Base-by-base conservation (phyloP, 1,140 invertebrate genomes). In the Drosophila willistoni region DNA sequence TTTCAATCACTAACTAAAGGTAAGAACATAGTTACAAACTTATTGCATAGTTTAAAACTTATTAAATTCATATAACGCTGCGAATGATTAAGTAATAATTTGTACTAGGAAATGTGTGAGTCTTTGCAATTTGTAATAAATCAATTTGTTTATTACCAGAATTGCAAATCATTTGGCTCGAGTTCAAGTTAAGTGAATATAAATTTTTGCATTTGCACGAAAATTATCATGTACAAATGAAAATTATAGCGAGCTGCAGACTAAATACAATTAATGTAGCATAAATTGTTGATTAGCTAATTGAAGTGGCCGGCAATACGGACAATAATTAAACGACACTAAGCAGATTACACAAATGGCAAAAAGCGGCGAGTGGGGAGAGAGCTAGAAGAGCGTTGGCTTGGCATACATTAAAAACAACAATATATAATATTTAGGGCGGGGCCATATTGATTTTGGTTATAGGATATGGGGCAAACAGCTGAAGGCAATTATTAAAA, bases 241-340 rank as follows among this genome's bases (percentile, higher is more conserved):
- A 67, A 34, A 44, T 67, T 59, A 60, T 71, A 55, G 54, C 6
- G 63, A 63, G 62, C 60, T 25, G 0, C 42, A 12, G 10, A 60
- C 63, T 73, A 65, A 71, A 36, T 62, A 66, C 57, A 71, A 76
- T 79, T 75, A 76, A 79, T 79, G 76, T 61, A 62, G 76, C 76
- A 79, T 76, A 76, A 76, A 72, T 79, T 76, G 56, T 65, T 71
- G 73, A 79, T 79, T 71, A 79, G 73, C 68, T 68, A 79, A 79
- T 79, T 79, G 67, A 79, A 78, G 64, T 68, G 64, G 64, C 33
- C 34, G 13, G 44, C 7, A 22, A 12, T 51, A 51, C 29, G 29
- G 29, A 29, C 36, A 33, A 73, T 62, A 66, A 78, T 78, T 57
- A 78, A 71, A 68, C 42, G 68, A 75, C 61, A 72, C 59, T 79